Percentiles rank a stretch among this genome's conserved stretches.
Conservation (phyloP, 2,888 invertebrate genomes). For the Orchesella flavescens region DNA sequence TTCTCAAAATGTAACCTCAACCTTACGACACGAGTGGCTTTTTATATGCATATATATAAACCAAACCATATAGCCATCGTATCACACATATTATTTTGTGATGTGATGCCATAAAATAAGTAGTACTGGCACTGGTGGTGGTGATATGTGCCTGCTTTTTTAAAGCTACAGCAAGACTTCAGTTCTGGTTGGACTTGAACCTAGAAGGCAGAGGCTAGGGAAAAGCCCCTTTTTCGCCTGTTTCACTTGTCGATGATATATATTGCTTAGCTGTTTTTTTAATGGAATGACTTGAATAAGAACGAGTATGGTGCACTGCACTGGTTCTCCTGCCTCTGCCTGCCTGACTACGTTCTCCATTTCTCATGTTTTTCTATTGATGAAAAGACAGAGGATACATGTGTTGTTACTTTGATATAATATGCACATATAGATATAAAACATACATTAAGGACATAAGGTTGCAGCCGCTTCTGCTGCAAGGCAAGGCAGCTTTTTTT, state of each 20-base stretch:
- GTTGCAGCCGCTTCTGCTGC: conserved; percentile 50
- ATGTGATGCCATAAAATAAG: conserved; percentile 25
- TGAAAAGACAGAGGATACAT: conserved; percentile 33
- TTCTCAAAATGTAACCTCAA: conserved; percentile 42
- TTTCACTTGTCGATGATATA: conserved; percentile 27
- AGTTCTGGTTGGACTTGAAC: conserved; percentile 39
- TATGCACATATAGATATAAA: conserved; percentile 25
- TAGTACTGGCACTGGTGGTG: neutral
- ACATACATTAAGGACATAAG: conserved; percentile 48
- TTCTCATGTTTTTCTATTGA: conserved; percentile 21
- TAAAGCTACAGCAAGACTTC: conserved; percentile 17
- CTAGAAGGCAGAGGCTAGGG: conserved; percentile 40
- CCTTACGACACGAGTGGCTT: conserved; percentile 30
- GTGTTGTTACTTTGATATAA: conserved; percentile 9
- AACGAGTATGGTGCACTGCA: conserved; percentile 36
- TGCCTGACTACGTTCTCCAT: conserved; percentile 11
- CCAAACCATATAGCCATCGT: conserved; percentile 7
- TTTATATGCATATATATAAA: conserved; percentile 25
- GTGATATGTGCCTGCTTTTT: neutral
- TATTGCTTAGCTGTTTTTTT: conserved; percentile 25
- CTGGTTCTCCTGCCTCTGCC: conserved; percentile 5
- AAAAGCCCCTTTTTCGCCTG: conserved; percentile 58
- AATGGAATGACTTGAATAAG: conserved; percentile 34
- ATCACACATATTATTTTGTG: neutral
- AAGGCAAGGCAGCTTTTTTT: conserved; percentile 55